These are phyloP conservation scores for Phocoena phocoena DNA, from an alignment of 2,113 vertebrate species.

Conservation along the genomic window DNA sequence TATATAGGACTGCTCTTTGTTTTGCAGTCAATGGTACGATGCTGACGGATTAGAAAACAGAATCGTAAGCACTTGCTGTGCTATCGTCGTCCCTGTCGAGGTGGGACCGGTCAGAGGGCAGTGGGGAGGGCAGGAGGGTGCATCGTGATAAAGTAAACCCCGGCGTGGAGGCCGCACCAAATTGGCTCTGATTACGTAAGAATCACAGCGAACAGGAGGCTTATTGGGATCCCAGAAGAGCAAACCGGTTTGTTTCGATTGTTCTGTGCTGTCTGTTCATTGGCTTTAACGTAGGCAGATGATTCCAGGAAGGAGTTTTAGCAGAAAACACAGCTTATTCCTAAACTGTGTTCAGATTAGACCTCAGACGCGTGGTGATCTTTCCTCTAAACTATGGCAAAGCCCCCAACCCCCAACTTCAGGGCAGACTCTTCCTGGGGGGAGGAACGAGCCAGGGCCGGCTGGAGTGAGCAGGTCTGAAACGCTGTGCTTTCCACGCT, in stretches of 20 bases:
- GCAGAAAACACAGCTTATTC: background rate
- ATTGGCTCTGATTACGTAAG: fast-evolving
- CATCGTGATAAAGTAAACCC: fast-evolving
- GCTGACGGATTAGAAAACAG: background rate
- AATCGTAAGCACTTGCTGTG: background rate
- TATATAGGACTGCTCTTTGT: background rate
- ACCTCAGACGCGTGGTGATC: background rate
- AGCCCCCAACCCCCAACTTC: background rate
- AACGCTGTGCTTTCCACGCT: fast-evolving
- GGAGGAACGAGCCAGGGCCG: background rate
- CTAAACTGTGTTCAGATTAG: background rate
- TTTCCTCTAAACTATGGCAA: background rate
- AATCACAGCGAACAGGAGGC: background rate
- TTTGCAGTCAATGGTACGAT: background rate
- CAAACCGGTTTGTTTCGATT: background rate
- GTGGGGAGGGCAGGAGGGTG: background rate
- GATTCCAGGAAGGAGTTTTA: background rate
- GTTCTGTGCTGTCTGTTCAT: background rate
- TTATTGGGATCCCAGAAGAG: background rate
- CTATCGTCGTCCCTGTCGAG: background rate
- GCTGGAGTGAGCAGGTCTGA: background rate
- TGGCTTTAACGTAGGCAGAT: background rate
- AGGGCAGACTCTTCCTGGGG: background rate
- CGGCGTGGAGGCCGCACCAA: fast-evolving
- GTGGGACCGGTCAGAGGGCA: background rate